Evolutionary conservation across 2,113 vertebrate species (phyloP), one percentile per base, ranked within the genome.

Genomic region (Stercorarius parasiticus): DNA sequence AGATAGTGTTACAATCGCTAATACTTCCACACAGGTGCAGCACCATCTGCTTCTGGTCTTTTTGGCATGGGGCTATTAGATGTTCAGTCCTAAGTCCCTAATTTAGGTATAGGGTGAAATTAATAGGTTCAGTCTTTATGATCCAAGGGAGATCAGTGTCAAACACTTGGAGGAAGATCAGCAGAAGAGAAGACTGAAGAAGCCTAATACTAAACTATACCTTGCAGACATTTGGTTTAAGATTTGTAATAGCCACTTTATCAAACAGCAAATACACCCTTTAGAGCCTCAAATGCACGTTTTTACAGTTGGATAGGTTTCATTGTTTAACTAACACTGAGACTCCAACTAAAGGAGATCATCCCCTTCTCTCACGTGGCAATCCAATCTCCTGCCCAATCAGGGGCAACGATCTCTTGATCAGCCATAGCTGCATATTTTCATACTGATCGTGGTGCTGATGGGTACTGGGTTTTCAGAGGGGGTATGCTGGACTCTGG

Each of bases 1-100:
- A 91, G 97, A 93, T 92, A 93, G 82, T 38, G 32, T 97, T 98
- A 93, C 93, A 80, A 47, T 72, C 62, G 25, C 11, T 47, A 69
- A 78, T 14, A 53, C 18, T 71, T 88, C 53, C 30, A 56, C 38
- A 52, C 82, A 95, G 86, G 95, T 95, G 81, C 66, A 88, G 71
- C 87, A 90, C 72, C 95, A 96, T 82, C 92, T 94, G 90, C 76
- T 91, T 73, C 77, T 71, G 80, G 40, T 58, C 80, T 81, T 62
- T 70, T 42, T 61, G 76, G 34, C 4, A 49, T 15, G 10, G 43
- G 36, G 20, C 56, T 70, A 34, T n/a, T 32, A 32, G 30, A 69
- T 56, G 11, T 49, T 86, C 45, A 64, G 30, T 38, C 23, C 26
- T 15, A 64, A 43, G 10, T 80, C 69, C 19, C 8, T 59, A n/a